Evolutionary conservation across 2,113 vertebrate species (phyloP), one percentile per base, ranked within the genome.

Genomic region (Benitochromis conjunctus): DNA sequence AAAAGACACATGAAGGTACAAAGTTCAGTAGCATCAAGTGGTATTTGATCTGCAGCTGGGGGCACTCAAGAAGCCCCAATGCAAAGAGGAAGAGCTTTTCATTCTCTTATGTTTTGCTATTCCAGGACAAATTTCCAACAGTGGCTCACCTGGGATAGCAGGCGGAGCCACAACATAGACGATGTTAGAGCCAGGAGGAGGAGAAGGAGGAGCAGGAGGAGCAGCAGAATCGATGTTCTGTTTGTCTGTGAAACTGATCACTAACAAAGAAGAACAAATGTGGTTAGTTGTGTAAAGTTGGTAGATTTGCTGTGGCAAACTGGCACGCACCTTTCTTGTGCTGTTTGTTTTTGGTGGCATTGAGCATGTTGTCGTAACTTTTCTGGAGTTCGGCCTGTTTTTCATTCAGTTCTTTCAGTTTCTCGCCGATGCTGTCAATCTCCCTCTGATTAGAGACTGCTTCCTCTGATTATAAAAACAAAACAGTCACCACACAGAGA

Each of bases 161-260:
- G 94, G 95, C 7, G 94, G 94, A 54, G 85, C 3, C 12, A 82
- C 88, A 51, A 94, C 18, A 12, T 8, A 83, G 41, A 90, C 43
- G 79, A 93, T 5, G 2, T 51, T 7, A 1, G 3, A 3, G 3
- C 3, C 4, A 21, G 38, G 1, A 31, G 3, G 6, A 41, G 71
- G 26, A 64, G 1, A 5, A 26, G 0, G 60, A 38, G 2, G 18
- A 62, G 1, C 7, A 2, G 0, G 4, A 34, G 60, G 18, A 62
- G 1, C 7, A 2, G 0, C 5, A 3, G 62, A 9, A 14, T 6
- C n/a, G 2, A 5, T 19, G 11, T 13, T 64, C 79, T 77, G 3
- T 56, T 4, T 21, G 26, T 77, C 7, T 12, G 9, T 14, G 8
- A 3, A 10, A 5, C 0, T 11, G 9, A 41, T 66, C 10, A 69